These are phyloP conservation scores for Hybos culiciformis DNA, from an alignment of 2,888 invertebrate species.

Conservation along the genomic window DNA sequence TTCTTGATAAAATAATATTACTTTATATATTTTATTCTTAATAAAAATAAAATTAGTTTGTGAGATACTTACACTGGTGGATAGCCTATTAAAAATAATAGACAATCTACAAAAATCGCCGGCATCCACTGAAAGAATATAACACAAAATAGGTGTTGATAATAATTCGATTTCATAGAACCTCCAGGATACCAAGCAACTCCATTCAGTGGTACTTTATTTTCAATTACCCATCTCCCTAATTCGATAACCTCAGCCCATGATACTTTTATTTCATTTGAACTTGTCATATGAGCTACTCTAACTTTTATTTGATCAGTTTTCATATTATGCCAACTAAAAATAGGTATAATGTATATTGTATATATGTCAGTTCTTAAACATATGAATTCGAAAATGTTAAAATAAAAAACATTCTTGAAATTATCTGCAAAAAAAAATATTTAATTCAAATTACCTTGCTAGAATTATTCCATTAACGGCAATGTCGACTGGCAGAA, in stretches of 20 bases:
- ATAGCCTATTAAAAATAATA: slow-evolving; percentile 66
- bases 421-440: too few species aligned
- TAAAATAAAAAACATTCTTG: too few species aligned
- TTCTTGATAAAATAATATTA: too few species aligned
- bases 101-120: slow-evolving; percentile 67
- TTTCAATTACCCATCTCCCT: slow-evolving; percentile 61
- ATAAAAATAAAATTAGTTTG: neutral
- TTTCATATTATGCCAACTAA: slow-evolving; percentile 27
- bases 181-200: slow-evolving; percentile 80
- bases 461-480: too few species aligned
- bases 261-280: slow-evolving; percentile 64
- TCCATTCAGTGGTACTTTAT: slow-evolving; percentile 71
- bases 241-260: slow-evolving; percentile 82
- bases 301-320: slow-evolving; percentile 24
- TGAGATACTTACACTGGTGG: slow-evolving; percentile 64
- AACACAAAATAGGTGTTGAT: slow-evolving; percentile 68
- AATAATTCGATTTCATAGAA: slow-evolving; percentile 66
- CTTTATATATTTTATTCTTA: neutral
- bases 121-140: slow-evolving; percentile 84
- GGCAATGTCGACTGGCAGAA: slow-evolving; percentile 65
- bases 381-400: too few species aligned
- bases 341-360: slow-evolving; percentile 25
- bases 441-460: too few species aligned
- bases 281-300: slow-evolving; percentile 64
- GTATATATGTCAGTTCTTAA: too few species aligned